phyloP scores from a whole-genome alignment of 1,140 invertebrate genomes.

The Chrysomallon squamiferum region DNA sequence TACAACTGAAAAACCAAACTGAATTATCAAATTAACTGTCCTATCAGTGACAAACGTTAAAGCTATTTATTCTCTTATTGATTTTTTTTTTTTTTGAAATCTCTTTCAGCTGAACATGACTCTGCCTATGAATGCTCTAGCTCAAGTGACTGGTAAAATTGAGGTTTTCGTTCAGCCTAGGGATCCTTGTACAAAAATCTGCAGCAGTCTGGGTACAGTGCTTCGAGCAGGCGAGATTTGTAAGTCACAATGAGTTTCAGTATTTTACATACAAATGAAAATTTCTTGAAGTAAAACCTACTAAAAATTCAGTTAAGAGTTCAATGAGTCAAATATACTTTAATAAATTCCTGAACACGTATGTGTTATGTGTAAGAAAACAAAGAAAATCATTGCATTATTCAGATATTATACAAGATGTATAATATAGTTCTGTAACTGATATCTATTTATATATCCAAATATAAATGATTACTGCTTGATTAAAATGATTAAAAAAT shows the following conservation, averaged over 20 bases:
- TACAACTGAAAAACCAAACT: not conserved
- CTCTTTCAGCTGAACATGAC: conserved; percentile 68
- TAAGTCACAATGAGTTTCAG: conserved; percentile 57
- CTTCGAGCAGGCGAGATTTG: conserved; percentile 75
- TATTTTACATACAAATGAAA: not conserved
- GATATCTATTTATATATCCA: too few species aligned
- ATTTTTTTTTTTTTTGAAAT: conserved; percentile 12
- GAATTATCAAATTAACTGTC: not conserved
- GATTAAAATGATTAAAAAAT: too few species aligned
- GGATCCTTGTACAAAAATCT: conserved; percentile 74
- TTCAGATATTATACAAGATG: not conserved
- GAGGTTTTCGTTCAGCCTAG: conserved; percentile 73
- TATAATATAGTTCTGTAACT: not conserved
- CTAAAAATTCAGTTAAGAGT: not conserved
- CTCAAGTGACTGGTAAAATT: conserved; percentile 76
- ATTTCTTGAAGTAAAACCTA: not conserved
- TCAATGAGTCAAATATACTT: not conserved
- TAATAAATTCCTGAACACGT: not conserved
- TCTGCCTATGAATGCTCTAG: conserved; percentile 75
- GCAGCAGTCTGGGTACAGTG: conserved; percentile 71
- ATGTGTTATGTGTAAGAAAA: not conserved
- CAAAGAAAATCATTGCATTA: not conserved
- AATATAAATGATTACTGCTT: too few species aligned
- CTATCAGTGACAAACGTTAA: not conserved
- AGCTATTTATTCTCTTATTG: not conserved